Percentiles rank a stretch among this genome's conserved stretches.
Conservation (phyloP, 1,140 invertebrate species). For the Limonius californicus region DNA sequence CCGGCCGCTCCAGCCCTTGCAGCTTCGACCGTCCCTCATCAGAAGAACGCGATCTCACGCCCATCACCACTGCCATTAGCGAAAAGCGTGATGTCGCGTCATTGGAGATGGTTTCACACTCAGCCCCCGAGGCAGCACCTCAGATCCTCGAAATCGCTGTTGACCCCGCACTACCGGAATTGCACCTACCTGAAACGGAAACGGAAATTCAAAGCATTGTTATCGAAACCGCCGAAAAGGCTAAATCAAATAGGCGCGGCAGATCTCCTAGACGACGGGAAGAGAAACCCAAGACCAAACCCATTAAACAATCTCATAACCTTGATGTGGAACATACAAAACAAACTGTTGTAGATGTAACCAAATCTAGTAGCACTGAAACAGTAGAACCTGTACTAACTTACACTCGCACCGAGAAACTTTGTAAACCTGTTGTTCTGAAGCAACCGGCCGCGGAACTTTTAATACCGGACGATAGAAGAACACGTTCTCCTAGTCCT, state of each 20-base stretch:
- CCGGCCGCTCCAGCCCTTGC: slow-evolving; percentile 30
- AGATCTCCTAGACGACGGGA: slow-evolving; percentile 42
- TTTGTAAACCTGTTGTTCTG: neutral
- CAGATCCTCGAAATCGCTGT: neutral
- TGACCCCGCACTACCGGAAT: slow-evolving; percentile 10
- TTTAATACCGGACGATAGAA: slow-evolving; percentile 9
- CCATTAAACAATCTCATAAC: neutral
- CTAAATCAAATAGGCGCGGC: slow-evolving; percentile 44
- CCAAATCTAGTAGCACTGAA: neutral
- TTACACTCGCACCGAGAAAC: neutral
- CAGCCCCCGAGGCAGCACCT: neutral
- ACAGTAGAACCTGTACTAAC: neutral
- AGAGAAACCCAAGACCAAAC: slow-evolving; percentile 27
- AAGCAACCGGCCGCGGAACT: neutral
- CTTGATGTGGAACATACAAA: neutral
- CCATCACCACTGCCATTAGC: slow-evolving; percentile 6
- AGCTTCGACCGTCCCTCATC: slow-evolving; percentile 19
- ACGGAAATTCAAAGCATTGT: neutral
- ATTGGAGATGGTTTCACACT: slow-evolving; percentile 6
- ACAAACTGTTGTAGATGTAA: neutral
- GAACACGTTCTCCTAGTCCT: slow-evolving; percentile 62
- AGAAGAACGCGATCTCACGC: slow-evolving; percentile 29
- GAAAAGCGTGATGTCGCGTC: slow-evolving; percentile 13
- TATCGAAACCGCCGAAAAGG: slow-evolving; percentile 37
- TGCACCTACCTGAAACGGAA: slow-evolving; percentile 16